Conservation (phyloP, 2,888 invertebrate species). For the Oscheius onirici region DNA sequence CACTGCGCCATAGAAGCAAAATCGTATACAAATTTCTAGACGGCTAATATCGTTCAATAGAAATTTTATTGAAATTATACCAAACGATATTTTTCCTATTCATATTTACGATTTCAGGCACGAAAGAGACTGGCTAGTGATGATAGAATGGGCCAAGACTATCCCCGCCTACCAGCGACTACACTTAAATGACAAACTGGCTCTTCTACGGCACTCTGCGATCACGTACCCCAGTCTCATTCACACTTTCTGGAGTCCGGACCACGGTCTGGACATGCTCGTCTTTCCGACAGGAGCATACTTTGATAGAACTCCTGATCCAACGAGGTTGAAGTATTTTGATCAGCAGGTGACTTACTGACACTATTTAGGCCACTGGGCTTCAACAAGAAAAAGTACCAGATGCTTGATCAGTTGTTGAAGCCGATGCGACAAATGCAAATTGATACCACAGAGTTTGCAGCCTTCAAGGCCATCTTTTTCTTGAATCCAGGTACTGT, state of each 20-base stretch:
- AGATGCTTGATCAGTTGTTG: slow-evolving; percentile 69
- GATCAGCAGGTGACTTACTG: neutral
- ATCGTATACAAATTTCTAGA: too few relatives aligned
- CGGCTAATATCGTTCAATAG: too few relatives aligned
- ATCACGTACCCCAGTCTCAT: slow-evolving; percentile 69
- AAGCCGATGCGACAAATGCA: slow-evolving; percentile 65
- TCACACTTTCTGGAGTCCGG: slow-evolving; percentile 68
- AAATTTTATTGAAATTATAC: too few relatives aligned
- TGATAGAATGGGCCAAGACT: slow-evolving; percentile 71
- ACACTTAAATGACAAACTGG: slow-evolving; percentile 62
- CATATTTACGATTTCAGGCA: too few relatives aligned
- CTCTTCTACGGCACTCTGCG: slow-evolving; percentile 68
- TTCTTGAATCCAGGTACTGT: slow-evolving; percentile 69
- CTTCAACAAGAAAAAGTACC: slow-evolving; percentile 60
- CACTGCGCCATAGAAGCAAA: too few relatives aligned
- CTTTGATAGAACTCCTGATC: slow-evolving; percentile 67
- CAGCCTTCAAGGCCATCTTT: slow-evolving; percentile 70
- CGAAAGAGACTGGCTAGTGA: slow-evolving; percentile 57
- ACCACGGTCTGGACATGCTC: slow-evolving; percentile 66
- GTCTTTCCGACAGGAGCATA: slow-evolving; percentile 70
- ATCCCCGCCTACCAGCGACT: slow-evolving; percentile 61
- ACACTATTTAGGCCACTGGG: slow-evolving; percentile 45
- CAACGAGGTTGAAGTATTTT: slow-evolving; percentile 45
- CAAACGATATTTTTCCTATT: too few relatives aligned
- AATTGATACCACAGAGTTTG: slow-evolving; percentile 68